phyloP scores from a whole-genome alignment of 2,113 vertebrate species.

The Alligator sinensis region DNA sequence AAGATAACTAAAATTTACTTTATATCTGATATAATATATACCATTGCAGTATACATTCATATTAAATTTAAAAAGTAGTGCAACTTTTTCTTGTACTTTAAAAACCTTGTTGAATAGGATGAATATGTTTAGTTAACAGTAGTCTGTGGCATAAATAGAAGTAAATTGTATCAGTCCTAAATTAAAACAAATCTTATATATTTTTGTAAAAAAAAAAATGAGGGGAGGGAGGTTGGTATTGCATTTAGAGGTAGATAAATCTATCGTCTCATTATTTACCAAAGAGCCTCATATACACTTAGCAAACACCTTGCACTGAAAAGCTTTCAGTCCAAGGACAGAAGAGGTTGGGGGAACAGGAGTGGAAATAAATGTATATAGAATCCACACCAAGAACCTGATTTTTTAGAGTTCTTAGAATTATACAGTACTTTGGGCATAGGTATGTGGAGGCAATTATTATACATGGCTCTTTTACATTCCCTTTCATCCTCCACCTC shows the following conservation, averaged over 20 bases:
- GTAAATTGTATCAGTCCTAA: not conserved
- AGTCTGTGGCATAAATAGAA: not conserved
- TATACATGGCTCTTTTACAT: no score
- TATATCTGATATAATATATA: not conserved
- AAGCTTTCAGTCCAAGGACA: not conserved
- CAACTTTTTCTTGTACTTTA: not conserved
- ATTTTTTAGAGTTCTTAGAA: no score
- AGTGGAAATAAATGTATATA: no score
- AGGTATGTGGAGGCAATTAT: no score
- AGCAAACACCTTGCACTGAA: not conserved
- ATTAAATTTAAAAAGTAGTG: conserved; percentile 38
- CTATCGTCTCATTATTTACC: not conserved
- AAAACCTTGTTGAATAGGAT: not conserved
- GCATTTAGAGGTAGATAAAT: not conserved
- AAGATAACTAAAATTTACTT: conserved; percentile 30
- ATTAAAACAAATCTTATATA: not conserved
- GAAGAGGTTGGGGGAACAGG: not conserved
- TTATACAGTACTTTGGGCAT: no score
- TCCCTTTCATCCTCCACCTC: no score
- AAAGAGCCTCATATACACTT: no score
- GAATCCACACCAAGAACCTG: no score
- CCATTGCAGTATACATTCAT: conserved; percentile 25
- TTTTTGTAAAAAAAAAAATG: not conserved
- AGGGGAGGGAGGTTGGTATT: not conserved
- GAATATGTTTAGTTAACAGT: not conserved